Base-by-base conservation (phyloP, 1,140 invertebrate species). In the Listronotus oregonensis region DNA sequence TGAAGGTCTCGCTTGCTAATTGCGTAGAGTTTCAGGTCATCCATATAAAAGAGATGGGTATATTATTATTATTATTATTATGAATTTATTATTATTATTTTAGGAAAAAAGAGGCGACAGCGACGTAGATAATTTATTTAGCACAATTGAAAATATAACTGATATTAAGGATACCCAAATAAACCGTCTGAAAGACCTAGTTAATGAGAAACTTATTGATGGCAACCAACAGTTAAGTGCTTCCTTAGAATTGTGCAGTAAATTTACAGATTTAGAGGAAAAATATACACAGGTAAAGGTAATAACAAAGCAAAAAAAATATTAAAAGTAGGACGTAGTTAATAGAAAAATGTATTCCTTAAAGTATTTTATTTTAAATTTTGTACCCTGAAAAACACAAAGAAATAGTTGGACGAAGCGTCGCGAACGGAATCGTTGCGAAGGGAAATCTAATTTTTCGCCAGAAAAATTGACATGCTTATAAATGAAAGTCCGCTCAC, bases 61-160 rank as follows among this genome's bases (percentile, higher is more conserved):
- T n/a, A n/a, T n/a, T n/a, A n/a, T n/a, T n/a, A n/a, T n/a, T n/a
- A n/a, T n/a, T n/a, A n/a, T n/a, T n/a, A n/a, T n/a, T n/a, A n/a
- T n/a, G n/a, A n/a, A n/a, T n/a, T n/a, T n/a, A n/a, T n/a, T n/a
- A 27, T 27, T 27, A 3, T 27, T 27, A 27, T 80, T 82, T 57
- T 63, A 92, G 90, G 87, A 89, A 73, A 89, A 87, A 75, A 79
- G 91, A 69, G 83, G 84, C 42, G 92, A 95, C 70, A 81, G 86
- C 69, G 92, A 95, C 82, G 87, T 94, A 5, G 87, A 90, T 75
- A 85, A 85, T 68, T 80, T 94, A 54, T 93, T 93, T 78, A 83
- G 85, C 71, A 86, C 90, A 44, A 81, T 93, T 21, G 90, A 94
- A 79, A 86, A 86, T 66, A 82, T 90, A 14, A 90, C 89, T 11